Base-by-base conservation (phyloP, 2,797 vertebrate species). In the Eulemur mongoz region DNA sequence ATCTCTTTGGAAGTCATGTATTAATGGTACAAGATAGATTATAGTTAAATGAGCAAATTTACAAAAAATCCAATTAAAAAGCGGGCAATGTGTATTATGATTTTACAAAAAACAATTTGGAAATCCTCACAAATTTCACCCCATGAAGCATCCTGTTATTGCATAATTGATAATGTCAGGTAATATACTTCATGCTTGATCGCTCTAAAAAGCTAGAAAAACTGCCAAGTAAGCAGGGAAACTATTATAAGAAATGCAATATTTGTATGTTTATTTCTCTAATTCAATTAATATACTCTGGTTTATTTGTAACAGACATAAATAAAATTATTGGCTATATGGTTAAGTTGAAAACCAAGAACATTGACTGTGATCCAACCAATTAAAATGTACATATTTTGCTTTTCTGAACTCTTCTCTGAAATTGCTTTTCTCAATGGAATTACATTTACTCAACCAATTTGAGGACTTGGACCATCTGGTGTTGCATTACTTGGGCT, bases 371-470 rank as follows among this genome's bases (percentile, higher is more conserved):
- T 57, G 22, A n/a, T 78, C 2, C 59, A 63, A 40, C 20, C 35
- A 81, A 35, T 43, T 40, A 63, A 96, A 89, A 45, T 85, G 4
- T 40, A 27, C 72, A 4, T 52, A 27, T 82, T 76, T 89, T 81
- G 59, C n/a, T 92, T 79, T 84, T 67, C 35, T 52, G 9, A 91
- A 76, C 5, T 91, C 83, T 54, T 57, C 23, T 79, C 40, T 93
- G 69, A 93, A 96, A 95, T 93, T 89, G 69, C 43, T 95, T 76
- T 93, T 70, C 61, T 85, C 83, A 89, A 17, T 86, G 23, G 63
- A 89, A 95, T 95, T 82, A 45, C 32, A 67, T 91, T 85, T 86
- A 69, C 67, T 93, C 67, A 27, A 25, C 40, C 45, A 89, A 18
- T 89, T 32, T 89, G 69, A 95, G 45, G 32, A 23, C 45, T 48